Evolutionary conservation across 2,113 vertebrate genomes (phyloP), one percentile per base, ranked within the genome.

Genomic region (Misgurnus anguillicaudatus): DNA sequence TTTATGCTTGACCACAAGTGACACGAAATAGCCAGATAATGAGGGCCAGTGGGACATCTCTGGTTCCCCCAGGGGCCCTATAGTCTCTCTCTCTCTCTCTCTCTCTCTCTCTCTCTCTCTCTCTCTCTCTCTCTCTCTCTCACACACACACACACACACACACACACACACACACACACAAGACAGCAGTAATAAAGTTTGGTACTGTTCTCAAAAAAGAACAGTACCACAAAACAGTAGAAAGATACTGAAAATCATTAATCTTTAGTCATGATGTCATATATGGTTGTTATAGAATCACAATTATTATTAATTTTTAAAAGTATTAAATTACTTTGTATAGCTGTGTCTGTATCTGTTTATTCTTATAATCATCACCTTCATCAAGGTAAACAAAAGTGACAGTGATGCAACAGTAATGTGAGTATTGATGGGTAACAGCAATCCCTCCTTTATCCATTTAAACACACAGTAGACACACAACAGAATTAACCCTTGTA

Each of bases 1-100:
- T 84, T 84, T 80, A 84, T 84, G 74, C 51, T 55, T 84, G 79
- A 58, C 73, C 78, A 66, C 62, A 53, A 70, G 64, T 72, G 64
- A 65, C 62, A 64, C 78, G 61, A 68, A 62, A 68, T 64, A 55
- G 78, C 67, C 17, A 65, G 78, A 78, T 84, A 84, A 84, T 84
- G 75, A 84, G 82, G 45, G 77, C 68, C 82, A 31, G 45, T 78
- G 82, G 75, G 82, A 84, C 60, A 76, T 39, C 31, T 55, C 68
- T 60, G 53, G 48, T 21, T 60, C 67, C 82, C 78, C 74, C 14
- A 17, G 82, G 73, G 82, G 39, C 72, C 57, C 64, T 62, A 82
- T 75, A 69, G 65, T 71, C 71, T 70, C 65, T 31, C 24, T 75
- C 55, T 61, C 48, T 36, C 63, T 9, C 36, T 62, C 66, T 21